Conservation (phyloP, 2,113 vertebrate genomes). For the Aix galericulata region DNA sequence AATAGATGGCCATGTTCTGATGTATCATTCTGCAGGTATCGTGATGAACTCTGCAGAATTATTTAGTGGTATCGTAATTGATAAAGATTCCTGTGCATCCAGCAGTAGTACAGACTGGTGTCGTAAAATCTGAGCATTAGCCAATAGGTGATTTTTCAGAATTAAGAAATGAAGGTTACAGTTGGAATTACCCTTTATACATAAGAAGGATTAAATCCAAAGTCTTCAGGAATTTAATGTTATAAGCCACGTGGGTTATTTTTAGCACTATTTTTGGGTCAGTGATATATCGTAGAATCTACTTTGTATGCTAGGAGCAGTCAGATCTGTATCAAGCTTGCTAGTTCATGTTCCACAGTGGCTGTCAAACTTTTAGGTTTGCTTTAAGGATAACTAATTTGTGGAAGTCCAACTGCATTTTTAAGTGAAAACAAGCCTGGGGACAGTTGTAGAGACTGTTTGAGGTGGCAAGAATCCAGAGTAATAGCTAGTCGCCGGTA, state of each 20-base stretch:
- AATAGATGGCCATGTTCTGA: neutral
- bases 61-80: neutral
- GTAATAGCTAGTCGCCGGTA: neutral
- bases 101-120: neutral
- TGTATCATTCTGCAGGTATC: neutral
- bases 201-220: neutral
- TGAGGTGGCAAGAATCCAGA: neutral
- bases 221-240: neutral
- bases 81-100: neutral
- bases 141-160: neutral
- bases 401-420: neutral
- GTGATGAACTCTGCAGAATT: neutral
- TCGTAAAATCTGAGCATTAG: neutral
- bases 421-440: neutral
- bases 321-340: neutral
- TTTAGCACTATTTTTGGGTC: neutral
- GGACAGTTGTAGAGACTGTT: neutral
- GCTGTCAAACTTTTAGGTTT: neutral
- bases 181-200: neutral
- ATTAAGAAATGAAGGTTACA: neutral
- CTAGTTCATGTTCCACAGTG: neutral
- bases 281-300: neutral
- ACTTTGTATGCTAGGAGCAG: neutral
- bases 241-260: rapidly evolving
- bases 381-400: neutral